A percentile compares a stretch with the other conserved stretches of the same genome.
Conservation (phyloP, 2,797 vertebrate genomes). For the Champsocephalus gunnari region DNA sequence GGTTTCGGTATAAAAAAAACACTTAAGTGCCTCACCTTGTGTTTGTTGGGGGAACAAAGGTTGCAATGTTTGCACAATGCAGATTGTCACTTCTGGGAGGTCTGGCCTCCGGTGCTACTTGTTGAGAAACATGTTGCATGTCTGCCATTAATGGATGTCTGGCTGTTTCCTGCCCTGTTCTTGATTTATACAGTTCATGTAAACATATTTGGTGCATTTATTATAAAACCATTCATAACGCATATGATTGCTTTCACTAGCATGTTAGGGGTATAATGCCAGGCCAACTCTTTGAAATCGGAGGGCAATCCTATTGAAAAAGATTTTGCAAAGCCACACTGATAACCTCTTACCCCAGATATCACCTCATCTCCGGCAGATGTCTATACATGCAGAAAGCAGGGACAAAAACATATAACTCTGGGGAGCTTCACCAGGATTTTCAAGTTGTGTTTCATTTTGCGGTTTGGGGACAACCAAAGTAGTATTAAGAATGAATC, state of each 20-base stretch:
- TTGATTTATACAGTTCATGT: conserved; percentile 41
- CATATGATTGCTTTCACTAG: conserved; percentile 51
- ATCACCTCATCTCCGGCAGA: conserved; percentile 38
- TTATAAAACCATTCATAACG: conserved; percentile 32
- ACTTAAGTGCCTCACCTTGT: conserved; percentile 80
- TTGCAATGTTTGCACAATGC: conserved; percentile 83
- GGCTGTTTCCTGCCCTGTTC: conserved; percentile 62
- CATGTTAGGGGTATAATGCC: conserved; percentile 35
- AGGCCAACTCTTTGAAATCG: conserved; percentile 34
- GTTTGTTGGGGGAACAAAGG: conserved; percentile 79
- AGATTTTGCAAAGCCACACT: conserved; percentile 57
- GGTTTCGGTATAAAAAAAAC: conserved; percentile 79
- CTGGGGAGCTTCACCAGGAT: conserved; percentile 18
- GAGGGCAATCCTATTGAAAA: conserved; percentile 45
- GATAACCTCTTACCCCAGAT: conserved; percentile 65
- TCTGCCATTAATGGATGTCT: conserved; percentile 71
- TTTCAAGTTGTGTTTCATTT: conserved; percentile 34
- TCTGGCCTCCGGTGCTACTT: conserved; percentile 80
- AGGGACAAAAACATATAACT: conserved; percentile 29
- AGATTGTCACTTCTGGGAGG: conserved; percentile 85
- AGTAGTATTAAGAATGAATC: conserved; percentile 58
- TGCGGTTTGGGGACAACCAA: conserved; percentile 47
- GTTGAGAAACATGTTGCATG: conserved; percentile 74
- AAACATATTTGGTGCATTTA: conserved; percentile 44
- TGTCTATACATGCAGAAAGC: conserved; percentile 33